Evolutionary conservation across 1,140 invertebrate genomes (phyloP).

Genomic region (Rhagoletis pomonella): DNA sequence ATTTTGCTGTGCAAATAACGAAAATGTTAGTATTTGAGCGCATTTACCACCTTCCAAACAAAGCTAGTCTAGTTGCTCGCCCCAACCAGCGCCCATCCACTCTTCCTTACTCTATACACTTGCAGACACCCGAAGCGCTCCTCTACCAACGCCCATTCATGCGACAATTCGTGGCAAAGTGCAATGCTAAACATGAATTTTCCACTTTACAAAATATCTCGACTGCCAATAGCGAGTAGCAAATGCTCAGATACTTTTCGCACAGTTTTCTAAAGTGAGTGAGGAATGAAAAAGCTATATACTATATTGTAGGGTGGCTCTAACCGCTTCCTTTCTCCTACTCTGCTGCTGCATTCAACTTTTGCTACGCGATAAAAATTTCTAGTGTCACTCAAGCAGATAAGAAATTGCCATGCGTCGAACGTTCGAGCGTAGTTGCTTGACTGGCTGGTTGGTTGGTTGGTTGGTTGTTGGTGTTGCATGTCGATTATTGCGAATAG

Average conservation of each 20-base stretch:
- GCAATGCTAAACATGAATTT: conserved; percentile 34
- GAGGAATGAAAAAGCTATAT: not conserved
- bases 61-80: not conserved
- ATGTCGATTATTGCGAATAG: not conserved
- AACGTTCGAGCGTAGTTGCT: not conserved
- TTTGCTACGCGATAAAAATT: conserved; percentile 48
- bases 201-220: conserved; percentile 25
- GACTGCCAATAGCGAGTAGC: not conserved
- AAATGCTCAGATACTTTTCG: conserved; percentile 19
- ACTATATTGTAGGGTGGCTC: not conserved
- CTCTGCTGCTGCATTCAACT: not conserved
- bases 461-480: not conserved
- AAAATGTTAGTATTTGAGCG: conserved; percentile 21
- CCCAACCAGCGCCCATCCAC: not conserved
- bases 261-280: not conserved
- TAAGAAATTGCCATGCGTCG: conserved; percentile 37
- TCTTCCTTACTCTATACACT: not conserved
- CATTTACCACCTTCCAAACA: not conserved
- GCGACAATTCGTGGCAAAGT: conserved; percentile 4
- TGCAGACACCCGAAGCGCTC: not conserved
- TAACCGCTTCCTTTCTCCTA: not conserved
- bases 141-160: not conserved
- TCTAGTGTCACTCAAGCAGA: conserved; percentile 47
- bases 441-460: no score
- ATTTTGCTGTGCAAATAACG: conserved; percentile 35